Evolutionary conservation across 2,797 vertebrate species (phyloP), one percentile per base, ranked within the genome.

Genomic region (Corythornis leucogaster): DNA sequence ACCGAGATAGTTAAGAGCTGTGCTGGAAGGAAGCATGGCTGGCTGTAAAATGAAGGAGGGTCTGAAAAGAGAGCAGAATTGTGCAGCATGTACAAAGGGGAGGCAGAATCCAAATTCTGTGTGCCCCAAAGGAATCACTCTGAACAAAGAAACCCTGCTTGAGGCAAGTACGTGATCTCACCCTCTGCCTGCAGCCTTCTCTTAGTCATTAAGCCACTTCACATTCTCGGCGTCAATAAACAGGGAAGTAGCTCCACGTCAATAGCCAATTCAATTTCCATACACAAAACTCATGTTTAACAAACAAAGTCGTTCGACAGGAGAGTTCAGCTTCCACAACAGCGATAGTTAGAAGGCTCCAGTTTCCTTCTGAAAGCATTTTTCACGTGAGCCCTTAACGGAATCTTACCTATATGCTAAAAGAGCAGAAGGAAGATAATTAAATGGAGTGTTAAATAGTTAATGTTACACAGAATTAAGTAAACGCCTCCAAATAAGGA

Each of bases 151-250:
- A 84, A 81, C 45, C n/a, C 45, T 61, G 71, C 83, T 91, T 55
- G 75, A 85, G 64, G 81, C 81, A 64, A 64, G 42, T 35, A 80
- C 62, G 68, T 89, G 79, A 94, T 82, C 71, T 82, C 81, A 66
- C 55, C 25, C 54, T 93, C 55, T 75, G 91, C 43, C 75, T 78
- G 51, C 62, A 69, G 93, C 63, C 76, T 96, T 92, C 48, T 88
- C 91, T 91, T 69, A 88, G 78, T 82, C 86, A 83, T 92, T 90
- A 92, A 93, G 31, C 43, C 79, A 93, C 90, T 92, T 85, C 11
- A 89, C 46, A 54, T 88, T 93, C 62, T 66, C 64, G 1, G 78
- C 80, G 45, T 71, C 90, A 75, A 54, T 88, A 89, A 92, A 90
- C 2, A 89, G 80, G 51, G 68, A 95, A 95, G 66, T 90, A 91